Conservation (phyloP, 2,113 vertebrate species). For the Panthera leo region DNA sequence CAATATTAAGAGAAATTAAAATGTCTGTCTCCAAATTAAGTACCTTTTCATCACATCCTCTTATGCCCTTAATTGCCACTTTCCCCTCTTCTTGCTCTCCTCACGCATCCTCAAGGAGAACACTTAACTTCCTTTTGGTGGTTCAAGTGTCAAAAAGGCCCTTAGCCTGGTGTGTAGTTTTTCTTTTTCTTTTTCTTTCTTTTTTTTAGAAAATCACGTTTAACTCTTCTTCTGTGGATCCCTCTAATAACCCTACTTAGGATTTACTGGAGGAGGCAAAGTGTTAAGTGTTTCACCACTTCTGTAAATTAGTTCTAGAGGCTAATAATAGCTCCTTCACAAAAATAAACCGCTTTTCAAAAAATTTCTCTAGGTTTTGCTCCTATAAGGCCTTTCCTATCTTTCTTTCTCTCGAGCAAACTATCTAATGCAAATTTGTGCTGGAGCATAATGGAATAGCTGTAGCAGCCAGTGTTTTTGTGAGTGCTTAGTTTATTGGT, state of each 20-base stretch:
- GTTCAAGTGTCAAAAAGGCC: constrained; percentile 54
- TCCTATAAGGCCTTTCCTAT: not conserved
- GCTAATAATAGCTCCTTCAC: constrained; percentile 57
- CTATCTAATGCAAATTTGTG: not conserved
- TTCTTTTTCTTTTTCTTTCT: not conserved
- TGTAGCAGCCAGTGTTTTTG: not conserved
- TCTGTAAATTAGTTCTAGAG: constrained; percentile 74
- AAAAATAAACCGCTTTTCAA: constrained; percentile 56
- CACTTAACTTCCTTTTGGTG: constrained; percentile 68
- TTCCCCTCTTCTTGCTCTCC: not conserved
- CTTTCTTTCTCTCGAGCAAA: not conserved
- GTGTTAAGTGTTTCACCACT: constrained; percentile 63
- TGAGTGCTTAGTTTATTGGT: not conserved
- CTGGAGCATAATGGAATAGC: not conserved
- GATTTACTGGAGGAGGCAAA: constrained; percentile 56
- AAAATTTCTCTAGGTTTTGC: constrained; percentile 19
- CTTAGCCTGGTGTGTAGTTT: constrained; percentile 9
- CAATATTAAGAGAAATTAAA: constrained; percentile 64
- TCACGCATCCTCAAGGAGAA: constrained; percentile 29
- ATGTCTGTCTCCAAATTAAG: constrained; percentile 66
- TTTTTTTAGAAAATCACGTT: constrained; percentile 64
- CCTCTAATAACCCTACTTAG: constrained; percentile 57
- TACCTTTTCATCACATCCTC: constrained; percentile 46
- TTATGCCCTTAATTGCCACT: constrained; percentile 48
- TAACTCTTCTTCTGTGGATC: constrained; percentile 56